Base-by-base conservation (phyloP, 2,888 invertebrate genomes). In the Troides aeacus region DNA sequence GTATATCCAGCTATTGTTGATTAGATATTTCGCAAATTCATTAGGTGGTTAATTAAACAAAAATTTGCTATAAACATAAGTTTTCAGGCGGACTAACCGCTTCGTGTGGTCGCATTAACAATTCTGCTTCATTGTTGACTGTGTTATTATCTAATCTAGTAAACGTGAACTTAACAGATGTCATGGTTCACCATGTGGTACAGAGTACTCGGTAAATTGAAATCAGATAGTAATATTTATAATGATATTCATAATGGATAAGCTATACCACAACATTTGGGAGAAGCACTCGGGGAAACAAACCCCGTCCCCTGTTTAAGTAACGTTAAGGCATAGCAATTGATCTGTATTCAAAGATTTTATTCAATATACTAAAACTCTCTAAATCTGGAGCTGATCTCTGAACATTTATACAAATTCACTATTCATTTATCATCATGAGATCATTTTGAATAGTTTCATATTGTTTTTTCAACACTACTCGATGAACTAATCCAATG, bases 91-190 rank as follows among this genome's bases (percentile, higher is more conserved):
- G 1, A 1, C 12, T 15, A 1, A 46, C 46, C 17, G 53, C 53
- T 64, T 60, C 59, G 64, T 42, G 42, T 61, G 21, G 42, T 42
- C 23, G 8, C 62, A 65, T 69, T 69, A 30, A 69, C 15, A 62
- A 57, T 66, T 66, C 30, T 50, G 46, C 62, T 30, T 62, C 46
- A 62, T 58, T 63, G 50, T 68, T 64, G 63, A 68, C 64, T 36
- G 36, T 60, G 23, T 66, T 66, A 68, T 42, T 68, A 70, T 70
- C 70, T 70, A 70, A 70, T 66, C 70, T 66, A 66, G 60, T 60
- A 66, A 63, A 66, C 63, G 63, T 66, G 66, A 66, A 66, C 66
- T 70, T 63, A 70, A 66, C 70, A 70, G 59, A 66, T 70, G 70
- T 70, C 63, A 66, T 50, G 66, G 21, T 70, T 59, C 24, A 70